These are phyloP conservation scores for Listronotus bonariensis DNA, from an alignment of 1,140 invertebrate species.

Conservation along the genomic window DNA sequence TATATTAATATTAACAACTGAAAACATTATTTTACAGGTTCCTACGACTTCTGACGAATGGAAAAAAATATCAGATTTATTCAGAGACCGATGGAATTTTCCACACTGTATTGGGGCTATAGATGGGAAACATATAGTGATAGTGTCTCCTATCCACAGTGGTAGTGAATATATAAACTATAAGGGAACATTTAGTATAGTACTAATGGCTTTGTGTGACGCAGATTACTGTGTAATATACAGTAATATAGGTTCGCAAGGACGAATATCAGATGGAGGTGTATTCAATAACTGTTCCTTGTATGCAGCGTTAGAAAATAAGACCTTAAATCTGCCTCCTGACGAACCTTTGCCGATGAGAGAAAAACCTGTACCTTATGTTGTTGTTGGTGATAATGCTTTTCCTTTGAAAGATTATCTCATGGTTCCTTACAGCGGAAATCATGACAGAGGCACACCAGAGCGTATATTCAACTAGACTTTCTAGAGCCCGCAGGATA, in stretches of 20 bases:
- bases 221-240: slow-evolving; percentile 54
- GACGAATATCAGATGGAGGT: slow-evolving; percentile 33
- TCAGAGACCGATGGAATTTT: slow-evolving; percentile 18
- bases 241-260: slow-evolving; percentile 51
- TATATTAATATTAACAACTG: too few species aligned
- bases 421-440: slow-evolving; percentile 57
- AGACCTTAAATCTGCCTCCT: slow-evolving; percentile 6
- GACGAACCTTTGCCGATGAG: not conserved
- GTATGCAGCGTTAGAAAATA: slow-evolving; percentile 15
- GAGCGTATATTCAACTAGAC: slow-evolving; percentile 54
- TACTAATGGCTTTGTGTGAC: slow-evolving; percentile 55
- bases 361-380: slow-evolving; percentile 12
- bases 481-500: slow-evolving; percentile 50
- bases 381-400: slow-evolving; percentile 59
- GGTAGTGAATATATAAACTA: slow-evolving; percentile 57
- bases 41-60: too few species aligned
- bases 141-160: slow-evolving; percentile 42
- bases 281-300: slow-evolving; percentile 17
- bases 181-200: slow-evolving; percentile 55
- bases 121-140: slow-evolving; percentile 53
- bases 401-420: slow-evolving; percentile 56
- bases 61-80: too few species aligned
- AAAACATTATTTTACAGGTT: too few species aligned
- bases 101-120: slow-evolving; percentile 41
- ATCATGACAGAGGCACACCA: slow-evolving; percentile 38